A percentile compares a stretch with the other conserved stretches of the same genome.
Evolutionary conservation across 2,113 vertebrate species (phyloP).

Genomic region (Hemiscyllium ocellatum): DNA sequence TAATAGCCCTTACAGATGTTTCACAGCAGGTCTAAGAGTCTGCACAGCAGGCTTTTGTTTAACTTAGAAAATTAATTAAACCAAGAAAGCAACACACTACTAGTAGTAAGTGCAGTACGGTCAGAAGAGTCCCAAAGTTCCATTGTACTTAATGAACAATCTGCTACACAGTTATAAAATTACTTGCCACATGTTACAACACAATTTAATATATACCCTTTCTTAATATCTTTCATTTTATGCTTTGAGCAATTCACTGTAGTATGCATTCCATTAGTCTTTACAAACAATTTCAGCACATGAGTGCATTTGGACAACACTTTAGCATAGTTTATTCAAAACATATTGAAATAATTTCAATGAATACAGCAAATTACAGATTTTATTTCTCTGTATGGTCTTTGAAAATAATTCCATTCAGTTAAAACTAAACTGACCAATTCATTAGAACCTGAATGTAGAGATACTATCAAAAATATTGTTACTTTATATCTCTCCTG

Average conservation of each 20-base stretch:
- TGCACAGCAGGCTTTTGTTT: slow-evolving; percentile 30
- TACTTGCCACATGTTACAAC: background rate
- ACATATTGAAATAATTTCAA: background rate
- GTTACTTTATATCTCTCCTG: background rate
- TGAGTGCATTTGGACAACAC: background rate
- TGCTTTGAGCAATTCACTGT: background rate
- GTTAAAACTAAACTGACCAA: background rate
- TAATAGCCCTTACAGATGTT: slow-evolving; percentile 25
- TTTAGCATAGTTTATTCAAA: background rate
- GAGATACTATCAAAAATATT: background rate
- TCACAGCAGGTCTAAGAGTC: slow-evolving; percentile 27
- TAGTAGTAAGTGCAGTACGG: background rate
- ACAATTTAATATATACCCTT: background rate
- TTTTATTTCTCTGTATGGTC: too few relatives aligned
- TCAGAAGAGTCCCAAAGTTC: background rate
- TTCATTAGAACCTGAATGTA: background rate
- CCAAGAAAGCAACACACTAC: background rate
- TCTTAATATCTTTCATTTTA: background rate
- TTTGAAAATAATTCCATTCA: background rate
- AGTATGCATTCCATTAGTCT: background rate
- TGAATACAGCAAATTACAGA: background rate
- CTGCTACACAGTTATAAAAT: background rate
- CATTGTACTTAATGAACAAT: slow-evolving; percentile 3
- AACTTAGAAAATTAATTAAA: slow-evolving; percentile 23
- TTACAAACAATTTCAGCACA: background rate